phyloP scores from a whole-genome alignment of 2,113 vertebrate genomes.

The Baryphthengus martii region DNA sequence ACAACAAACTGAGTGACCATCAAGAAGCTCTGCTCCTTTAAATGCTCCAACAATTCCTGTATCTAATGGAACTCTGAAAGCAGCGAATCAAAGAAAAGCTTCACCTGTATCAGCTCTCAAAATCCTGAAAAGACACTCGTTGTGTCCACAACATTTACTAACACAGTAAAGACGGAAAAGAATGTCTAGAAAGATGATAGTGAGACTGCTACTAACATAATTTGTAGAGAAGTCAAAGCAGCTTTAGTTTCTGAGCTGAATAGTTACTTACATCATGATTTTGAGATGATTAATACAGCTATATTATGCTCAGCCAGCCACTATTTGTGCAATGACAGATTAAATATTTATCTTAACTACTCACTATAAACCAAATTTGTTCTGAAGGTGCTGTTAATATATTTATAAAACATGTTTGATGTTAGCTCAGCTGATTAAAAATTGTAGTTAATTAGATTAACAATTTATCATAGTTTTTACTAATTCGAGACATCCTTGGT shows the following conservation, averaged over 20 bases:
- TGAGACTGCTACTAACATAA: background rate
- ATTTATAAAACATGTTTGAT: background rate
- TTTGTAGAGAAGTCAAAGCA: background rate
- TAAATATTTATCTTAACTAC: constrained; percentile 37
- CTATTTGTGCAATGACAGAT: background rate
- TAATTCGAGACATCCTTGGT: background rate
- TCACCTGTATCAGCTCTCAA: background rate
- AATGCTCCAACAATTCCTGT: background rate
- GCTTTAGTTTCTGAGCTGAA: background rate
- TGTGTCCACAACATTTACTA: background rate
- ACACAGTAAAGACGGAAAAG: background rate
- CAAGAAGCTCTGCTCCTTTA: background rate
- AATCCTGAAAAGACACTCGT: background rate
- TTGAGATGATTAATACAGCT: constrained; percentile 21
- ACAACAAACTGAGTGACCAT: background rate
- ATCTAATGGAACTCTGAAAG: background rate
- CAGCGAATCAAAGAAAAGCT: background rate
- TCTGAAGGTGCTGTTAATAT: background rate
- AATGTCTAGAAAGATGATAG: background rate
- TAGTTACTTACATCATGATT: background rate
- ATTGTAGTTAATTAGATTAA: background rate
- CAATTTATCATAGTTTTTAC: background rate
- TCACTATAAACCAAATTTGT: background rate
- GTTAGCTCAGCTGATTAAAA: background rate
- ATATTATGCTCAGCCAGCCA: background rate